Conservation (phyloP, 1,140 invertebrate genomes). For the Protaetia brevitarsis region DNA sequence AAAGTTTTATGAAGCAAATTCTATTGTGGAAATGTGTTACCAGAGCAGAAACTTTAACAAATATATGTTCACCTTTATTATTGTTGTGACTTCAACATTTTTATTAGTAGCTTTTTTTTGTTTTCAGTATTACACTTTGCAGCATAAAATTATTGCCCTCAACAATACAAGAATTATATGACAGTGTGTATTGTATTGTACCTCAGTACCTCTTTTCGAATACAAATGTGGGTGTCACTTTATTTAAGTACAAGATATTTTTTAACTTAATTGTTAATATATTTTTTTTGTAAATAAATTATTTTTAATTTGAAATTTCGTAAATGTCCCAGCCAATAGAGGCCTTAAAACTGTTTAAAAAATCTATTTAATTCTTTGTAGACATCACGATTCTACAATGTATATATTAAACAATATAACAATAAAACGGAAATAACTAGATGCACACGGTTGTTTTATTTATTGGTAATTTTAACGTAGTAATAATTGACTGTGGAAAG, state of each 20-base stretch:
- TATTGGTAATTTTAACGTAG: too few species aligned
- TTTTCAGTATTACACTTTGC: slow-evolving; percentile 23
- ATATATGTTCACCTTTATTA: neutral
- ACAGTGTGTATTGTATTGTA: slow-evolving; percentile 23
- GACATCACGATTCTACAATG: slow-evolving; percentile 28
- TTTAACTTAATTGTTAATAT: slow-evolving; percentile 37
- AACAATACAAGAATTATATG: neutral
- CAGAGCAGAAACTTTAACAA: neutral
- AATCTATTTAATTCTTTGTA: slow-evolving; percentile 29
- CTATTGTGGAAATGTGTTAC: neutral
- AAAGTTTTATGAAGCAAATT: neutral
- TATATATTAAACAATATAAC: slow-evolving; percentile 19
- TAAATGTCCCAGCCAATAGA: slow-evolving; percentile 47
- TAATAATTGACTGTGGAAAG: too few species aligned
- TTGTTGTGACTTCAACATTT: slow-evolving; percentile 18
- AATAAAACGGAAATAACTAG: slow-evolving; percentile 23
- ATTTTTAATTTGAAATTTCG: slow-evolving; percentile 37
- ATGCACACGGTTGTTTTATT: slow-evolving; percentile 19
- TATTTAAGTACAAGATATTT: slow-evolving; percentile 39
- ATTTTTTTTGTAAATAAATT: slow-evolving; percentile 38
- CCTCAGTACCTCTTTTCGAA: slow-evolving; percentile 25
- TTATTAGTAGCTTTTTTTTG: slow-evolving; percentile 21
- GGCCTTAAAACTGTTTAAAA: slow-evolving; percentile 42
- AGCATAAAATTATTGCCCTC: neutral
- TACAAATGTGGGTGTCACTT: slow-evolving; percentile 31